phyloP scores from a whole-genome alignment of 2,113 vertebrate species.

The Pholis gunnellus region DNA sequence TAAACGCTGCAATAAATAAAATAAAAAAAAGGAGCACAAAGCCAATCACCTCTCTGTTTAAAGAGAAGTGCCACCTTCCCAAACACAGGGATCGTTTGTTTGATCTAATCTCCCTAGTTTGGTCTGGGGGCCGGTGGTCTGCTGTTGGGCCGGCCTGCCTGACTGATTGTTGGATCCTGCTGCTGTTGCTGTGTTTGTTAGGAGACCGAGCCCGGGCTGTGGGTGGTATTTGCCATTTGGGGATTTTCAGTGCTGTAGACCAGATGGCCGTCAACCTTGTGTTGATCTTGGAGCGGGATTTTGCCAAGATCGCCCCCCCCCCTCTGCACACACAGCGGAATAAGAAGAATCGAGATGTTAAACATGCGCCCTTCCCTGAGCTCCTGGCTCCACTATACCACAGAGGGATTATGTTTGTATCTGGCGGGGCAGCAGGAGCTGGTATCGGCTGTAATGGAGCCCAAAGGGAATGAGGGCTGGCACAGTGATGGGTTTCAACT shows the following conservation, averaged over 20 bases:
- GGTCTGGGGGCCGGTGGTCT: conserved; percentile 16
- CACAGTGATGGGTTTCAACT: conserved; percentile 19
- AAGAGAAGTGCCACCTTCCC: conserved; percentile 61
- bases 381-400: conserved; percentile 39
- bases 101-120: conserved; percentile 55
- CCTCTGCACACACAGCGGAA: neutral
- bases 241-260: conserved; percentile 60
- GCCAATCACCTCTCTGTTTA: conserved; percentile 66
- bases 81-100: conserved; percentile 51
- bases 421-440: conserved; percentile 46
- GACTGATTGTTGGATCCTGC: conserved; percentile 39
- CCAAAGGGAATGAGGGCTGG: conserved; percentile 41
- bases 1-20: conserved; percentile 73
- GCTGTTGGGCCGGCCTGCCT: conserved; percentile 18
- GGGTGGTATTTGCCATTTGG: conserved; percentile 66
- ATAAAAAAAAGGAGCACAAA: conserved; percentile 31
- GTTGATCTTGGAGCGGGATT: conserved; percentile 65
- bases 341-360: conserved; percentile 69
- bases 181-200: conserved; percentile 44
- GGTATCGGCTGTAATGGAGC: conserved; percentile 51
- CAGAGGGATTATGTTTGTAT: conserved; percentile 65
- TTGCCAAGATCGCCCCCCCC: conserved; percentile 49
- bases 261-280: conserved; percentile 76
- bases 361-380: conserved; percentile 61
- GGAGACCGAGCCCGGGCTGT: conserved; percentile 50